Base-by-base conservation (phyloP, 2,113 vertebrate species). In the Anarrhichthys ocellatus region DNA sequence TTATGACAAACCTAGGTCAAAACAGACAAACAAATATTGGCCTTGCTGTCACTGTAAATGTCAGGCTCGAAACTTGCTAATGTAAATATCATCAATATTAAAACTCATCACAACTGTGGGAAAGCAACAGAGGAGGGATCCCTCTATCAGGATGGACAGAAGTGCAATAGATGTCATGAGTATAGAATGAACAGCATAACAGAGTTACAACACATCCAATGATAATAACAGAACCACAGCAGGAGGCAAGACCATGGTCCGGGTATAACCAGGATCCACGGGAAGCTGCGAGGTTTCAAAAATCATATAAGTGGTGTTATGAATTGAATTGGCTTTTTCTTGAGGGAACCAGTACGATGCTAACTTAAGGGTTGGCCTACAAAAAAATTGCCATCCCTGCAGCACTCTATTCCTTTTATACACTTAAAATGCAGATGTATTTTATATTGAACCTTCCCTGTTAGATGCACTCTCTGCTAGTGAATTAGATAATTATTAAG, bases 401-500 rank as follows among this genome's bases (percentile, higher is more conserved):
- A 58, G n/a, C 50, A 54, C n/a, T 58, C 11, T 27, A 14, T 27
- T 22, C 11, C 13, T 56, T 69, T 75, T 2, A 65, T 5, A n/a
- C n/a, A n/a, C 66, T 62, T 54, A 20, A 27, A 63, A 82, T 84
- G 42, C 80, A 85, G 56, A 40, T 79, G 62, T 54, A 54, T 67
- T 66, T 67, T 50, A 9, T 56, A 59, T 78, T 50, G 36, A 74
- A 83, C 66, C 44, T 81, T 82, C 42, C 22, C 5, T 62, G 38
- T 65, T 65, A 36, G 83, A 82, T 46, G 6, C 74, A 70, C 6
- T 73, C 32, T 22, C 42, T 62, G 34, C 40, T n/a, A 40, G 22
- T 77, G 58, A 88, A 80, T 83, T 46, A 59, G 71, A 81, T 65
- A 58, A 81, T 78, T 73, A 86, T 24, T 68, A 38, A 79, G 79